These are phyloP conservation scores for Brachionus asplanchnoidis DNA, from an alignment of 1,140 invertebrate species.

Conservation along the genomic window DNA sequence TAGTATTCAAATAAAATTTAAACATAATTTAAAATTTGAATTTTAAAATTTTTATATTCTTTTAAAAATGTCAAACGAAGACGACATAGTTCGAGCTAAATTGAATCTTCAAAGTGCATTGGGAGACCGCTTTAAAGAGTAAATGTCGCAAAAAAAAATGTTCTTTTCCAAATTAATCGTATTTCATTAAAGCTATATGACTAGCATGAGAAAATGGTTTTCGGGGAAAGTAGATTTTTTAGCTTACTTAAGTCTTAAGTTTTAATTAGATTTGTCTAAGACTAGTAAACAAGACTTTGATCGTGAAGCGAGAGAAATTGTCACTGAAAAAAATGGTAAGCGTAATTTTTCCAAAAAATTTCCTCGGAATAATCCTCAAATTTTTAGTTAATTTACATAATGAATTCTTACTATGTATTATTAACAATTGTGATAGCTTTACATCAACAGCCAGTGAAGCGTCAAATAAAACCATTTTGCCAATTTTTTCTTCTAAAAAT, in stretches of 20 bases:
- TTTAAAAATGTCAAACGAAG: constrained; percentile 12
- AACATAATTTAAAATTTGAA: constrained; percentile 22
- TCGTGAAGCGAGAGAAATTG: constrained; percentile 4
- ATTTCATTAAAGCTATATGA: neutral
- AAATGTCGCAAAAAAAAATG: neutral
- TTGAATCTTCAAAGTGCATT: constrained; percentile 16
- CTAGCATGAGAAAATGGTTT: constrained; percentile 38
- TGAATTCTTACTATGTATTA: constrained; percentile 13
- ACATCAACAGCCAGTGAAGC: constrained; percentile 4
- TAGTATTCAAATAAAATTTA: neutral
- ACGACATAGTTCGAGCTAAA: constrained; percentile 20
- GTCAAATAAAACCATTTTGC: constrained; percentile 20
- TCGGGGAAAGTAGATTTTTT: neutral
- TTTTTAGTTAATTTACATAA: constrained; percentile 22
- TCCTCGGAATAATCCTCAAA: neutral
- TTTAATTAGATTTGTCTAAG: neutral
- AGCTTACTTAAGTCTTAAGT: too few relatives aligned
- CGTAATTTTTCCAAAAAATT: neutral
- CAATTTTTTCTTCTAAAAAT: neutral
- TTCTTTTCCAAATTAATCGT: neutral
- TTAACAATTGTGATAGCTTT: constrained; percentile 31
- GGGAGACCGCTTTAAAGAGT: constrained; percentile 21
- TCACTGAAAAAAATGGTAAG: constrained; percentile 1
- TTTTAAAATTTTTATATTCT: neutral
- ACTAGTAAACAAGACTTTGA: constrained; percentile 14